Percentiles rank a stretch among this genome's conserved stretches.
phyloP scores from a whole-genome alignment of 2,888 invertebrate species.

The Euplagia quadripunctaria region DNA sequence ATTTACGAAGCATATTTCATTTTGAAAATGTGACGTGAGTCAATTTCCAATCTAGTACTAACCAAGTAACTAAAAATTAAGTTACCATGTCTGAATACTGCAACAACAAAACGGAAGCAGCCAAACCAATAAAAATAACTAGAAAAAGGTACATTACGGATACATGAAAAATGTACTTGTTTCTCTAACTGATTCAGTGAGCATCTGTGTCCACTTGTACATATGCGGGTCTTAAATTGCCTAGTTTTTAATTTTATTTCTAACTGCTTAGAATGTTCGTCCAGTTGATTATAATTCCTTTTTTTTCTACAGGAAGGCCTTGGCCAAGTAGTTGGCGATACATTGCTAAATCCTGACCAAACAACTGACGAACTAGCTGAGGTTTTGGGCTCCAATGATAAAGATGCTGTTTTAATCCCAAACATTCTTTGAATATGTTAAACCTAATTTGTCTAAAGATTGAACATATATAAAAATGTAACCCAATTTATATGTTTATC shows the following conservation, averaged over 20 bases:
- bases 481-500: neutral
- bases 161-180: too few species aligned
- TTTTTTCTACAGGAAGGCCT: constrained; percentile 55
- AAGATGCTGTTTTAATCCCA: constrained; percentile 10
- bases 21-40: too few species aligned
- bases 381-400: constrained; percentile 15
- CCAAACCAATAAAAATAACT: too few species aligned
- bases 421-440: neutral
- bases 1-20: too few species aligned
- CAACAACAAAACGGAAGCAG: too few species aligned
- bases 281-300: neutral
- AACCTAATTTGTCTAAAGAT: neutral
- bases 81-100: too few species aligned
- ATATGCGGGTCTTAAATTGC: neutral
- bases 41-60: too few species aligned
- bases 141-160: too few species aligned
- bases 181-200: neutral
- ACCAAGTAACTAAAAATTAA: too few species aligned
- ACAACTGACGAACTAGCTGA: constrained; percentile 53
- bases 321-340: constrained; percentile 57
- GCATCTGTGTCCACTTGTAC: too few species aligned
- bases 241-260: too few species aligned
- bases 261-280: too few species aligned
- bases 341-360: constrained; percentile 55
- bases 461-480: neutral